These are phyloP conservation scores for Micromys minutus DNA, from an alignment of 2,113 vertebrate genomes.

Conservation along the genomic window DNA sequence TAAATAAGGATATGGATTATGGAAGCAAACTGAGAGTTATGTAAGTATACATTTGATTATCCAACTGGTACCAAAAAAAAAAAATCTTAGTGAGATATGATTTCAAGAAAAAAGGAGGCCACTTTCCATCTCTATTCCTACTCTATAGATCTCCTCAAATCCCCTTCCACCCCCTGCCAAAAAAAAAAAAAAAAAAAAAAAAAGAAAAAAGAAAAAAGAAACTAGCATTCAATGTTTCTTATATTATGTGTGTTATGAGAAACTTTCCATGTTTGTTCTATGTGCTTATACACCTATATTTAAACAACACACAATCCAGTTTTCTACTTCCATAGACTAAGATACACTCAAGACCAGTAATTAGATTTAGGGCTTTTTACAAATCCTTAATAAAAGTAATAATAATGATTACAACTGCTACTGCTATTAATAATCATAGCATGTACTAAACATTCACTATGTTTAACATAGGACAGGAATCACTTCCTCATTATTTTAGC, in stretches of 20 bases:
- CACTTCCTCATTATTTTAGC: background rate
- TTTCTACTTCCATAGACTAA: background rate
- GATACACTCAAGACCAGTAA: background rate
- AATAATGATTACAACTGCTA: background rate
- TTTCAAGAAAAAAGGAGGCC: background rate
- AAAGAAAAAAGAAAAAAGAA: too few species aligned
- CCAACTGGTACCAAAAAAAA: constrained; percentile 22
- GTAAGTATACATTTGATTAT: constrained; percentile 29
- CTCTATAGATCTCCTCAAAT: too few species aligned
- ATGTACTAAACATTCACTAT: background rate
- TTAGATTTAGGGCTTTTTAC: background rate
- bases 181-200: too few species aligned
- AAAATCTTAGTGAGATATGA: constrained; percentile 1
- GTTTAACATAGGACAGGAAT: background rate
- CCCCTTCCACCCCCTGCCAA: too few species aligned
- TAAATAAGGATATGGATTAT: constrained; percentile 42
- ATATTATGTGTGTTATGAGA: background rate
- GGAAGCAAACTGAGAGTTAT: constrained; percentile 50
- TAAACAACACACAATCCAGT: background rate
- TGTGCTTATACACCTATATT: background rate
- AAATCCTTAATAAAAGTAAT: background rate
- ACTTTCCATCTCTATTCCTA: background rate
- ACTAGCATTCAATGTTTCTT: background rate
- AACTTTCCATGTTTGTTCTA: background rate
- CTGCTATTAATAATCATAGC: background rate